Percentiles rank a stretch among this genome's conserved stretches.
Evolutionary conservation across 2,113 vertebrate species (phyloP).

Genomic region (Struthidea cinerea): DNA sequence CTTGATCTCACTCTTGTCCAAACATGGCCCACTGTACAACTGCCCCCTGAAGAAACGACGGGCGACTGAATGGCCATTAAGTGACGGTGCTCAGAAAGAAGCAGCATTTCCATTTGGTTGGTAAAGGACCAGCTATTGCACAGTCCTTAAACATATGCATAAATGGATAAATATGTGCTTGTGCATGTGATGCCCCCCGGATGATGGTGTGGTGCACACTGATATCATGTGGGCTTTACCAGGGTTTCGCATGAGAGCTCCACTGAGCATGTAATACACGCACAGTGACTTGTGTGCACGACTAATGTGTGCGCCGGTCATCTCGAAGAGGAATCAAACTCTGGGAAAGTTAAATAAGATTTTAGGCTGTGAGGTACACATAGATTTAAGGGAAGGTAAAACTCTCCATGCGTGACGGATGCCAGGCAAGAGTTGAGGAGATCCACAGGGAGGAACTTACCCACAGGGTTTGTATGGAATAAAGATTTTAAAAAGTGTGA

Average conservation of each 20-base stretch:
- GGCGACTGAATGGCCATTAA: neutral
- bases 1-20: neutral
- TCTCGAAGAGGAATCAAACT: neutral
- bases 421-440: neutral
- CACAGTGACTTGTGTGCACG: neutral
- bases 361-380: neutral
- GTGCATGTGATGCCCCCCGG: neutral
- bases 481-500: neutral
- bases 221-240: neutral
- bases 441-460: neutral
- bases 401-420: neutral
- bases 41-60: neutral
- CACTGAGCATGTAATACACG: fast-evolving
- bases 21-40: neutral
- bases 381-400: neutral
- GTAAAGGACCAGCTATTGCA: neutral
- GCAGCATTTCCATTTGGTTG: neutral
- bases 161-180: neutral
- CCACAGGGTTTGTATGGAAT: neutral
- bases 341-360: neutral
- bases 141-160: neutral
- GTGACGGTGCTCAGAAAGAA: neutral
- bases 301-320: fast-evolving
- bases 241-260: neutral
- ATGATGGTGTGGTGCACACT: neutral